These are phyloP conservation scores for Agrochola macilenta DNA, from an alignment of 2,888 invertebrate genomes.

Conservation along the genomic window DNA sequence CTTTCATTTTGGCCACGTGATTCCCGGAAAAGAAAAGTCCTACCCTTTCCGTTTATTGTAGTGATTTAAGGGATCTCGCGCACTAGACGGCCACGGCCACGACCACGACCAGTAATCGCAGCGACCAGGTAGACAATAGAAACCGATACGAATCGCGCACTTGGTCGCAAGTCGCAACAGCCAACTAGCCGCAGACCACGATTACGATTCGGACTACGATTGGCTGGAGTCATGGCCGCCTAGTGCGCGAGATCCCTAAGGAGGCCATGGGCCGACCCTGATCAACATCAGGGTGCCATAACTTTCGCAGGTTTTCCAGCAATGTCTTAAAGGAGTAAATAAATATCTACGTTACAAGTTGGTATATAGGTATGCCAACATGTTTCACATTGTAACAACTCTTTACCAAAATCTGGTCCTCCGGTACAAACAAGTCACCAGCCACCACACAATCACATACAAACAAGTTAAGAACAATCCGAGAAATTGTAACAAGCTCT, in stretches of 20 bases:
- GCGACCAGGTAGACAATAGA: no score
- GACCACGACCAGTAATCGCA: no score
- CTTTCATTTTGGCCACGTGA: not conserved
- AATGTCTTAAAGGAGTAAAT: not conserved
- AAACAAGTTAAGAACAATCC: constrained; percentile 5
- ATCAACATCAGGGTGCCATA: not conserved
- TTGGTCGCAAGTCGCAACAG: no score
- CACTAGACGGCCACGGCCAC: no score
- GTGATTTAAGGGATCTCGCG: accelerated
- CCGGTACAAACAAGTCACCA: not conserved
- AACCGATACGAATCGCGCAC: no score
- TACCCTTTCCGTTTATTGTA: not conserved
- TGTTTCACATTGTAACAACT: not conserved
- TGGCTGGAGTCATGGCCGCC: no score
- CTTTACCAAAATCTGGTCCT: not conserved
- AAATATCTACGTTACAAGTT: not conserved
- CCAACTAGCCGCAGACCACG: no score
- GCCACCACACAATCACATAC: not conserved
- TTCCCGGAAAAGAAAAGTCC: not conserved
- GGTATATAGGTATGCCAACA: no score
- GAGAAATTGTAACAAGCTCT: constrained; percentile 15
- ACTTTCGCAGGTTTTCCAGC: not conserved
- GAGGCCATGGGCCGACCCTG: not conserved
- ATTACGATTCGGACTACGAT: no score
- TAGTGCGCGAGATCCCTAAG: no score